A percentile compares a stretch with the other conserved stretches of the same genome.
Evolutionary conservation across 2,888 invertebrate genomes (phyloP).

Genomic region (Spisula subtruncata): DNA sequence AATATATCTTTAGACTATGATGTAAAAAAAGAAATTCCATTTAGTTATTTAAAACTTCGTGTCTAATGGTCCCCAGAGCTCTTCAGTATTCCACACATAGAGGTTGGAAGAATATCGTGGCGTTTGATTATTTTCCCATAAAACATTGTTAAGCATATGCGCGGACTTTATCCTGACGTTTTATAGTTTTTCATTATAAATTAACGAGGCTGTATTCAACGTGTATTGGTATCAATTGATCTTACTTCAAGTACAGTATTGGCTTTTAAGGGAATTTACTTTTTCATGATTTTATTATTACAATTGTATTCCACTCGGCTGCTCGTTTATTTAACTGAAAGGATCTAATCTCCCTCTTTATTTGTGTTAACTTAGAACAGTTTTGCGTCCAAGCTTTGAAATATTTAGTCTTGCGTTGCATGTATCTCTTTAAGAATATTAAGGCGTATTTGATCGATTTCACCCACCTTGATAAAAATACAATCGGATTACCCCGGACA

Average conservation of each 20-base stretch:
- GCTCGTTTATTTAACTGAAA: background rate
- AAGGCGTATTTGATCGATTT: too few species aligned
- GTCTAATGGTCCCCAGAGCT: background rate
- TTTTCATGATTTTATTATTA: constrained; percentile 9
- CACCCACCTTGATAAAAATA: too few species aligned
- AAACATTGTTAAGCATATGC: background rate
- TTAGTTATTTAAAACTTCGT: too few species aligned
- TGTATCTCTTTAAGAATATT: too few species aligned
- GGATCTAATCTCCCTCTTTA: too few species aligned
- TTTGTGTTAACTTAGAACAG: too few species aligned
- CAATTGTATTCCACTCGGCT: background rate
- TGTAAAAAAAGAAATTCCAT: too few species aligned
- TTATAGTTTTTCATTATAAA: background rate
- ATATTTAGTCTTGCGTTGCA: too few species aligned
- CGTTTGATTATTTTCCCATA: constrained; percentile 23
- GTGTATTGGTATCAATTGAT: constrained; percentile 7
- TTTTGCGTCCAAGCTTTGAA: too few species aligned
- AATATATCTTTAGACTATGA: too few species aligned
- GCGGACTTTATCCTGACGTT: background rate
- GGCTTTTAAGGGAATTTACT: background rate
- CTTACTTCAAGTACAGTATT: background rate
- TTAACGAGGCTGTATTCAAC: background rate
- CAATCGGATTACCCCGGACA: too few species aligned
- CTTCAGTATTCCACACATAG: background rate
- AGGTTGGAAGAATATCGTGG: background rate